Base-by-base conservation (phyloP, 2,888 invertebrate species). In the Hetaerina titia region DNA sequence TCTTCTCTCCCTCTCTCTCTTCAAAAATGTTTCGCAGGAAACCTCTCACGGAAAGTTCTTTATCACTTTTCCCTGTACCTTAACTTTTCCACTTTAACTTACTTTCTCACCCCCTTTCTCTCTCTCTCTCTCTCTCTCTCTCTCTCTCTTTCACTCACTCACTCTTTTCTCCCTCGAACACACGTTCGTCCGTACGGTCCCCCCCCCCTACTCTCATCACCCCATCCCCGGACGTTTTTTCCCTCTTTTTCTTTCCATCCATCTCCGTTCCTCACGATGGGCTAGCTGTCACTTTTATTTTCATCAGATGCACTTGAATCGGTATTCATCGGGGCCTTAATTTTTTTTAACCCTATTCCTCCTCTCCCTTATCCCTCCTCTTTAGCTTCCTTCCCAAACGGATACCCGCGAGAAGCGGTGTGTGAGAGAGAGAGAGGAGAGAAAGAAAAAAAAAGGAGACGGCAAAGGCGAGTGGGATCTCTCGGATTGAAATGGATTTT, bases 271-370 rank as follows among this genome's bases (percentile, higher is more conserved):
- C 19, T 69, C 45, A 45, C 45, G 45, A 1, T 45, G 31, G 81
- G 31, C 45, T 2, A 31, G 81, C 31, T 81, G 25, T 81, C 81
- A 81, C 81, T 81, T 81, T 31, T 31, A 31, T 81, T 81, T 31
- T 81, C 81, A 81, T 81, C 81, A 81, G 31, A 81, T 81, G 81
- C 81, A 81, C 81, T 81, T 81, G 81, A 81, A 81, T 81, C 81
- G 81, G 31, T 31, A 81, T 81, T 81, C 81, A 81, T 81, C 9
- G 81, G 81, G 25, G 81, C 25, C 31, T 31, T 81, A 15, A 31
- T 81, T 81, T 31, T 45, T 45, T 4, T 45, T 31, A 6, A 6
- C 69, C 69, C 25, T 13, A 31, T 2, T 31, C 2, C 25, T 15
- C 81, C 81, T 45, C 31, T 1, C 31, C 7, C 64, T 64, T 1